Evolutionary conservation across 1,140 invertebrate species (phyloP).

Genomic region (Drosophila sp.): DNA sequence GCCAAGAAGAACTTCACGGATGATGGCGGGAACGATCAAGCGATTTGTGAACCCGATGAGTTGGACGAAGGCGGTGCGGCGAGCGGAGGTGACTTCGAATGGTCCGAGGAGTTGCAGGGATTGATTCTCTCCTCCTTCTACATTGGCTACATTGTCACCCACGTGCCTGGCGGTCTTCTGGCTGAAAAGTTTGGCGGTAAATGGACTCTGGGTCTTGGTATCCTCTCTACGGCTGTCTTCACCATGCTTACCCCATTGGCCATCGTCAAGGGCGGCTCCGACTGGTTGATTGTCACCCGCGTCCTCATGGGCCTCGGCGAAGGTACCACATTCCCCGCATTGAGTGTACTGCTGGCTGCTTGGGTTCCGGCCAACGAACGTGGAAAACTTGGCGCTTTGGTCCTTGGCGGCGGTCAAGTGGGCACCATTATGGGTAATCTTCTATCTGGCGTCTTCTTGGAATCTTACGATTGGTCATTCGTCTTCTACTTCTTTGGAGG

Average conservation of each 20-base stretch:
- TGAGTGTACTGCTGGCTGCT: slow-evolving; percentile 90
- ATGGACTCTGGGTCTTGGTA: slow-evolving; percentile 89
- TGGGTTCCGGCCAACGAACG: slow-evolving; percentile 91
- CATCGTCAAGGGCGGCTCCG: slow-evolving; percentile 86
- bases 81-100: slow-evolving; percentile 60
- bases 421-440: slow-evolving; percentile 91
- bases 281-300: slow-evolving; percentile 87
- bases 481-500: slow-evolving; percentile 94
- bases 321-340: slow-evolving; percentile 91
- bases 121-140: slow-evolving; percentile 87
- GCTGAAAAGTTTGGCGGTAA: slow-evolving; percentile 92
- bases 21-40: slow-evolving; percentile 17
- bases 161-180: slow-evolving; percentile 87
- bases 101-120: slow-evolving; percentile 85
- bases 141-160: slow-evolving; percentile 87
- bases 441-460: slow-evolving; percentile 89
- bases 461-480: slow-evolving; percentile 89
- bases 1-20: slow-evolving; percentile 65
- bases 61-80: slow-evolving; percentile 38
- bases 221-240: slow-evolving; percentile 90
- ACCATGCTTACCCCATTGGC: slow-evolving; percentile 89
- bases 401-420: slow-evolving; percentile 89
- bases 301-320: slow-evolving; percentile 90
- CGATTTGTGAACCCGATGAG: slow-evolving; percentile 66
- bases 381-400: slow-evolving; percentile 90